phyloP scores from a whole-genome alignment of 2,113 vertebrate genomes.

The Pleuronectes platessa region DNA sequence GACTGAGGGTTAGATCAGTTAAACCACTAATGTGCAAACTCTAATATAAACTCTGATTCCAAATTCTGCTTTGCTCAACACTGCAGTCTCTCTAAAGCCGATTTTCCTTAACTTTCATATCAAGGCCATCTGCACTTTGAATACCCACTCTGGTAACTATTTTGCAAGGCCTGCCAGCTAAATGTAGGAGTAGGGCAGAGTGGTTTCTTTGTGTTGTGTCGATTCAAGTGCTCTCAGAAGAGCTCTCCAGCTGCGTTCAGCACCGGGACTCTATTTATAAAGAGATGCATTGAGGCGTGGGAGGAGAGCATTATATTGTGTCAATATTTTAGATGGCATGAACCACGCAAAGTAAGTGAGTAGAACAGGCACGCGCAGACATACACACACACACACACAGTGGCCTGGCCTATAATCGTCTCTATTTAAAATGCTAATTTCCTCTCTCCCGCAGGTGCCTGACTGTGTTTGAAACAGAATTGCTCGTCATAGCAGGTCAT shows the following conservation, averaged over 20 bases:
- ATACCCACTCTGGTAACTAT: conserved; percentile 42
- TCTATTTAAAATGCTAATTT: conserved; percentile 79
- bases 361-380: conserved; percentile 33
- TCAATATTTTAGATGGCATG: conserved; percentile 62
- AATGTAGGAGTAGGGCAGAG: conserved; percentile 62
- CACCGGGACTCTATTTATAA: conserved; percentile 62
- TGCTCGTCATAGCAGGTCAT: conserved; percentile 76
- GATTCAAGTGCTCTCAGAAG: conserved; percentile 61
- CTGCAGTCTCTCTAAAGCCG: conserved; percentile 13
- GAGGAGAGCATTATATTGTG: conserved; percentile 67
- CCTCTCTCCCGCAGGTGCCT: conserved; percentile 73
- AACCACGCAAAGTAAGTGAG: conserved; percentile 41
- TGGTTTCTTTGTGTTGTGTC: conserved; percentile 64
- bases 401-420: conserved; percentile 75
- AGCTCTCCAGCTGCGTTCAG: conserved; percentile 69
- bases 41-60: not conserved
- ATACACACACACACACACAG: conserved; percentile 24
- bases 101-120: conserved; percentile 36
- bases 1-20: not conserved
- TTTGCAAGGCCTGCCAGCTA: conserved; percentile 53
- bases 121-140: conserved; percentile 49
- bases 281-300: conserved; percentile 63
- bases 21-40: not conserved
- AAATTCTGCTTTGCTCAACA: not conserved
- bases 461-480: conserved; percentile 76